Evolutionary conservation across 2,888 invertebrate genomes (phyloP).

Genomic region (Melanargia galathea): DNA sequence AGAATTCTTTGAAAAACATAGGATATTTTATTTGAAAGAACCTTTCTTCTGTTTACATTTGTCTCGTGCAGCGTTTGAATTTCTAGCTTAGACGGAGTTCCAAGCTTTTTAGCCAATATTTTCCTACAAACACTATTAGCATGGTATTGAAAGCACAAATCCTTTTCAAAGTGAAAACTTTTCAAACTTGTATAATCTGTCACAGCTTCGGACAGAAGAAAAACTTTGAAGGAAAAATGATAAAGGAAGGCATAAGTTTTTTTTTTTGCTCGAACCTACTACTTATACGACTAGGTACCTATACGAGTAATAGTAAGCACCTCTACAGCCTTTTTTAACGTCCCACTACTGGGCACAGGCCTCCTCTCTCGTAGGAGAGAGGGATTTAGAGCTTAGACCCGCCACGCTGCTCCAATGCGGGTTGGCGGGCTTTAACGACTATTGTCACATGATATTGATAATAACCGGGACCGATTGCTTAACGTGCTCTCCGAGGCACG

Average conservation of each 20-base stretch:
- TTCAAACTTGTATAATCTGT: neutral
- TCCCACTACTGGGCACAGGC: no score
- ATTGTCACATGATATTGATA: no score
- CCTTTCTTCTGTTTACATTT: neutral
- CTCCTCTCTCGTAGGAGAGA: no score
- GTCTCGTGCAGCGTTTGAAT: neutral
- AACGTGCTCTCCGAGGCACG: no score
- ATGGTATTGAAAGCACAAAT: slow-evolving; percentile 16
- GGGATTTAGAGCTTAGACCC: no score
- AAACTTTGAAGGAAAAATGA: neutral
- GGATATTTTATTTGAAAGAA: neutral
- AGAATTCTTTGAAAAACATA: neutral
- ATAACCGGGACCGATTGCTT: no score
- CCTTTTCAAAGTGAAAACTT: slow-evolving; percentile 14
- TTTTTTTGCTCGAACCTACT: neutral
- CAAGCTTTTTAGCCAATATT: slow-evolving; percentile 1
- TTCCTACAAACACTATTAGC: slow-evolving; percentile 18
- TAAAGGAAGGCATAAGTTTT: slow-evolving; percentile 1
- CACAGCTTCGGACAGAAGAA: slow-evolving; percentile 5
- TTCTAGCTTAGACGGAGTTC: slow-evolving; percentile 6
- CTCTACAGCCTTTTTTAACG: no score
- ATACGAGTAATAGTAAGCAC: no score
- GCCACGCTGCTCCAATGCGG: no score
- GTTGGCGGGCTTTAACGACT: no score
- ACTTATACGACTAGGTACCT: no score